Conservation (phyloP, 2,113 vertebrate species). For the Oenanthe melanoleuca region DNA sequence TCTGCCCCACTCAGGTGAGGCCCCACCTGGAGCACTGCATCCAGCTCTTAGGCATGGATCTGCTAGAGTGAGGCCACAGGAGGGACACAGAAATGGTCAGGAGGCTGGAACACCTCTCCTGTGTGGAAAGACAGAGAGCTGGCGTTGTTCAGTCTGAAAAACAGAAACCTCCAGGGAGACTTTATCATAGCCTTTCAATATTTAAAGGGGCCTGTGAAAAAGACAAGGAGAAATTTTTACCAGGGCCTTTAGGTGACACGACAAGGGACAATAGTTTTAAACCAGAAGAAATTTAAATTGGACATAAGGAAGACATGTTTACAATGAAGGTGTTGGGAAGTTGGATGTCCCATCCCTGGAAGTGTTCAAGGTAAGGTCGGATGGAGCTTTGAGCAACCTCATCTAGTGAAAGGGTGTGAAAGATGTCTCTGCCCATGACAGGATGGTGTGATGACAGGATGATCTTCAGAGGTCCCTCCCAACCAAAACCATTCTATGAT, state of each 20-base stretch:
- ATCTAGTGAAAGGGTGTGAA: not conserved
- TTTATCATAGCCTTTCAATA: not conserved
- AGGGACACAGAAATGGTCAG: not conserved
- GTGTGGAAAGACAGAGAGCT: not conserved
- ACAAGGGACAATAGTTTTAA: not conserved
- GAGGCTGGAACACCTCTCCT: not conserved
- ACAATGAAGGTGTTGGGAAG: not conserved
- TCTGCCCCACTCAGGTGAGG: rapidly evolving
- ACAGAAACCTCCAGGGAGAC: not conserved
- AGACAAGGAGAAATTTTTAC: not conserved
- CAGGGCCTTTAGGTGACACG: not conserved
- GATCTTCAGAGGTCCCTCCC: not conserved
- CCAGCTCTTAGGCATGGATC: not conserved
- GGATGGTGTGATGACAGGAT: not conserved
- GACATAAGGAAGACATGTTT: not conserved
- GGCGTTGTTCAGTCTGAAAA: not conserved
- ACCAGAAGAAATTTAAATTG: not conserved
- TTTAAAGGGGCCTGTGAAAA: not conserved
- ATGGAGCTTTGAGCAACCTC: not conserved
- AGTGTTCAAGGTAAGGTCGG: not conserved
- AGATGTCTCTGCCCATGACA: not conserved
- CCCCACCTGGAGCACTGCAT: not conserved
- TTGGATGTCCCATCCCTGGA: rapidly evolving
- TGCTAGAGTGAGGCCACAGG: not conserved
- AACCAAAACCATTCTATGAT: not conserved